phyloP scores from a whole-genome alignment of 2,888 invertebrate genomes.

The Andricus curvator region DNA sequence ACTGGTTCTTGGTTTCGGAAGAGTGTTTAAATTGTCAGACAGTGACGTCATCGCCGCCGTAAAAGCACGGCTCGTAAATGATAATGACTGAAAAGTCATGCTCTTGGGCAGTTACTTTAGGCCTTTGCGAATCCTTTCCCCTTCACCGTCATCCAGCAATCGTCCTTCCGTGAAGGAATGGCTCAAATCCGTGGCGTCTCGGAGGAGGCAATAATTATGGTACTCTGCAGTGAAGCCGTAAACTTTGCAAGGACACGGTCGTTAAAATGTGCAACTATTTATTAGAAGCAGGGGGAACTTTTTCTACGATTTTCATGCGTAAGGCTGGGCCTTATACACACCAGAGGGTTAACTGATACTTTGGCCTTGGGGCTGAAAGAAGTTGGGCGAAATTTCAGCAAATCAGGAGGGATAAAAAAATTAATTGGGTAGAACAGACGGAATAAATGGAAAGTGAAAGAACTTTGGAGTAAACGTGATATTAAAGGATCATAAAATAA shows the following conservation, averaged over 20 bases:
- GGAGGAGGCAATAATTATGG: background rate
- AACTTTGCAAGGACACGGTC: constrained; percentile 15
- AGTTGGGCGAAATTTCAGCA: background rate
- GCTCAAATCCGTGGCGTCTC: background rate
- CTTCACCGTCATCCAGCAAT: background rate
- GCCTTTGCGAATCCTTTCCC: constrained; percentile 20
- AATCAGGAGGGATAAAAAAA: background rate
- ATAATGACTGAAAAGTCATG: constrained; percentile 60
- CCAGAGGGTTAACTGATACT: background rate
- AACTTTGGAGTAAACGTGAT: too few relatives aligned
- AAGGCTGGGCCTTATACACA: background rate
- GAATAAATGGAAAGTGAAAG: background rate
- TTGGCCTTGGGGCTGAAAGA: background rate
- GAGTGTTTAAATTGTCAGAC: constrained; percentile 72
- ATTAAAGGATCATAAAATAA: too few relatives aligned
- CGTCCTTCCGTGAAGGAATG: background rate
- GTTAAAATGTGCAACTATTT: constrained; percentile 24
- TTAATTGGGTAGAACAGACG: background rate
- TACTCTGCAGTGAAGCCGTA: constrained; percentile 1
- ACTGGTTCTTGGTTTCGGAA: constrained; percentile 73
- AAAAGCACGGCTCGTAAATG: constrained; percentile 50
- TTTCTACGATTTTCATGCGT: background rate
- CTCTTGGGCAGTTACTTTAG: constrained; percentile 45
- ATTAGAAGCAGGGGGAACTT: constrained; percentile 19
- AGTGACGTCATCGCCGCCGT: constrained; percentile 69